Base-by-base conservation (phyloP, 2,888 invertebrate genomes). In the Lissonota sp. region DNA sequence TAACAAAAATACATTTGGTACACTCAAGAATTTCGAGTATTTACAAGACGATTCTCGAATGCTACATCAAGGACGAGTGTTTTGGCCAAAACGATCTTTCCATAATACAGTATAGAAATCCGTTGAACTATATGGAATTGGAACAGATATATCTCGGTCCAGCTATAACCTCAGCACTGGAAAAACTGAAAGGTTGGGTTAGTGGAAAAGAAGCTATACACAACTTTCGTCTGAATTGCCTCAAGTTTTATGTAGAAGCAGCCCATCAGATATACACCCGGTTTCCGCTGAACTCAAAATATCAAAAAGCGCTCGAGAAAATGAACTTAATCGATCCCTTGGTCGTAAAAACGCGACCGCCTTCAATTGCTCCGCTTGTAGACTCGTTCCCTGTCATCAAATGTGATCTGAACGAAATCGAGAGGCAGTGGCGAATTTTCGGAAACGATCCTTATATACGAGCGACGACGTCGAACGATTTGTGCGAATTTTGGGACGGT, bases 221-320 rank as follows among this genome's bases (percentile, higher is more conserved):
- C 6, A 10, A 72, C 6, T 74, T 74, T 63, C 26, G 14, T 37
- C n/a, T 63, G 60, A 71, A 39, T 12, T 71, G 71, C 40, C 62
- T 60, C 10, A 10, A 49, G 7, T 60, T 71, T 39, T 71, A 71
- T 37, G 14, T 49, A 1, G 71, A 71, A 46, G 71, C 62, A 4
- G 51, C 51, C 6, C 14, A 62, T 6, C 44, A 42, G 42, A 62
- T 62, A 7, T 62, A 62, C 14, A 12, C 42, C 7, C 62, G 62
- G 3, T 62, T 58, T 8, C 62, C 62, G 4, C 14, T 62, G 4
- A 62, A 44, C 14, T 62, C 62, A 7, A 44, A 62, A 26, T 62
- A 62, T 42, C 42, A 62, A 14, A 42, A 42, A 62, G 62, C 42
- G 1, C 12, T 51, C 1, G 51, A 8, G 8, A 51, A 51, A 51